These are phyloP conservation scores for Augochlora pura DNA, from an alignment of 1,140 invertebrate species.

Conservation along the genomic window DNA sequence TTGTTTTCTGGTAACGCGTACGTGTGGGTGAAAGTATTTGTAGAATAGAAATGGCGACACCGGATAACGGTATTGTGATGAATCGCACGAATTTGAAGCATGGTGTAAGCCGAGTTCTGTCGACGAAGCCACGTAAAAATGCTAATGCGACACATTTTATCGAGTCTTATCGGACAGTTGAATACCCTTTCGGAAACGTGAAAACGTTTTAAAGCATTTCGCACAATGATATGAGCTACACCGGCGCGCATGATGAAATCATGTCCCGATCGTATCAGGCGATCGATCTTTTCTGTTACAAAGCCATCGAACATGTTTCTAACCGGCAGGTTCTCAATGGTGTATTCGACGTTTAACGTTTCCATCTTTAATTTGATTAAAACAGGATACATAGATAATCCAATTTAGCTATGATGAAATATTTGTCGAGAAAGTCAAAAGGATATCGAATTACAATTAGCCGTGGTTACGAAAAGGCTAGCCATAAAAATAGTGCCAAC, in stretches of 20 bases:
- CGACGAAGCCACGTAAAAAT: background rate
- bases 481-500: constrained; percentile 8
- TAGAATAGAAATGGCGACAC: background rate
- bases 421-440: constrained; percentile 27
- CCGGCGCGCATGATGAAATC: background rate
- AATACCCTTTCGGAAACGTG: constrained; percentile 12
- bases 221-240: background rate
- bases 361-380: constrained; percentile 14
- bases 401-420: background rate
- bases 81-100: background rate
- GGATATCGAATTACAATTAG: constrained; percentile 34
- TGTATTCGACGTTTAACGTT: background rate
- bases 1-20: background rate
- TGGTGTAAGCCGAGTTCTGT: background rate
- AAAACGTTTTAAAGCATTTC: background rate
- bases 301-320: background rate
- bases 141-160: constrained; percentile 12
- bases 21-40: background rate
- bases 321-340: background rate
- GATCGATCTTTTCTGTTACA: constrained; percentile 14
- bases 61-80: background rate
- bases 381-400: too few relatives aligned
- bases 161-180: constrained; percentile 4
- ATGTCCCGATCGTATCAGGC: constrained; percentile 1
- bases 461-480: constrained; percentile 4